These are phyloP conservation scores for Stenodera caucasica DNA, from an alignment of 2,888 invertebrate genomes.

Conservation along the genomic window DNA sequence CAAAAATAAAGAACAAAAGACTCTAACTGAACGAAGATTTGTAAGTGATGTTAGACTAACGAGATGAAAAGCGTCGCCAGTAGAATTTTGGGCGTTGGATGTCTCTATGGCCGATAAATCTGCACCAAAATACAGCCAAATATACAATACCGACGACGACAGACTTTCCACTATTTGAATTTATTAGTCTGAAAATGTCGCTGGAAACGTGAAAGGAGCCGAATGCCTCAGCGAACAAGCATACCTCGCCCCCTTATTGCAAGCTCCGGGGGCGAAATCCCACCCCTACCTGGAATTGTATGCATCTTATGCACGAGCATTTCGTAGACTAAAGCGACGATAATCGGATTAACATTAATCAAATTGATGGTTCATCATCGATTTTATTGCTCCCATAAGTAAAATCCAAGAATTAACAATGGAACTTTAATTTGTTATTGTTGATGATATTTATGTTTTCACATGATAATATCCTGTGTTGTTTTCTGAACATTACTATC, in stretches of 20 bases:
- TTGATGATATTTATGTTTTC: background rate
- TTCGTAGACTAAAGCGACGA: too few species aligned
- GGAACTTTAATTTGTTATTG: background rate
- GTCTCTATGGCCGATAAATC: conserved; percentile 36
- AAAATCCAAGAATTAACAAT: background rate
- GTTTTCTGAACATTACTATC: background rate
- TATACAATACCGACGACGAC: conserved; percentile 33
- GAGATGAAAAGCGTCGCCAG: conserved; percentile 1
- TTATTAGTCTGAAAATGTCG: conserved; percentile 36
- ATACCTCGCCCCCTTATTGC: background rate
- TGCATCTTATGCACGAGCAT: too few species aligned
- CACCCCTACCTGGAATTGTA: too few species aligned
- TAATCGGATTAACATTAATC: too few species aligned
- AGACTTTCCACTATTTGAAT: background rate
- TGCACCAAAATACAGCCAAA: conserved; percentile 40
- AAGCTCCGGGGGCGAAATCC: too few species aligned
- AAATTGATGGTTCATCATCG: too few species aligned
- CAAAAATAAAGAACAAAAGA: too few species aligned
- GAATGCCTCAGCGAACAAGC: conserved; percentile 1
- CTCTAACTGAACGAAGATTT: background rate
- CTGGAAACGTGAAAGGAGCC: conserved; percentile 33
- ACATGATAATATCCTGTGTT: background rate
- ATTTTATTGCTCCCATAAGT: too few species aligned
- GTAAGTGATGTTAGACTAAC: background rate
- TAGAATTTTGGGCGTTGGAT: background rate